A percentile compares a stretch with the other conserved stretches of the same genome.
These are phyloP conservation scores for Heptranchias perlo DNA, from an alignment of 2,113 vertebrate species.

Conservation along the genomic window DNA sequence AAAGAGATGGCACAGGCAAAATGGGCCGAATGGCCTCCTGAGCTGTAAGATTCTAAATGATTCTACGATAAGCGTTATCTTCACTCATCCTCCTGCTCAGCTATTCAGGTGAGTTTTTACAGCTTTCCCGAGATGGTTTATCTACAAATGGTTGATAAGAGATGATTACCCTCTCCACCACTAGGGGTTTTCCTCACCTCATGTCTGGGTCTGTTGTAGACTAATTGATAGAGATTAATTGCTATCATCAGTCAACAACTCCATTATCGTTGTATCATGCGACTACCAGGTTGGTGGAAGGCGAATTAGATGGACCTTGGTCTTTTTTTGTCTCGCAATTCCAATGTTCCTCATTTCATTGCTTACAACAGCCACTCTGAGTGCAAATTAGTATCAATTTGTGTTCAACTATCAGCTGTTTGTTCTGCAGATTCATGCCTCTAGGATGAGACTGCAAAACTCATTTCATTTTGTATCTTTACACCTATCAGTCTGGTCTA, in stretches of 20 bases:
- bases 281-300: no score
- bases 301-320: no score
- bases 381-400: no score
- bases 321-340: no score
- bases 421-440: no score
- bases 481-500: no score
- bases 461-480: no score
- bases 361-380: no score
- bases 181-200: background rate
- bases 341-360: no score
- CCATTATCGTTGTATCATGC: no score
- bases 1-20: background rate
- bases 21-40: background rate
- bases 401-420: no score
- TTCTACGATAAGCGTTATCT: background rate
- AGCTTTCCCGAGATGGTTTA: background rate
- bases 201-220: background rate
- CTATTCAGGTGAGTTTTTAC: background rate
- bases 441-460: no score
- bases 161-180: background rate
- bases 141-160: background rate
- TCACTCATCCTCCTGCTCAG: background rate
- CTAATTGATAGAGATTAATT: background rate
- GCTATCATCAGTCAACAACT: background rate
- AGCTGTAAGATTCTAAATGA: background rate